A percentile compares a stretch with the other conserved stretches of the same genome.
Conservation (phyloP, 2,888 invertebrate genomes). For the Ophion costatus region DNA sequence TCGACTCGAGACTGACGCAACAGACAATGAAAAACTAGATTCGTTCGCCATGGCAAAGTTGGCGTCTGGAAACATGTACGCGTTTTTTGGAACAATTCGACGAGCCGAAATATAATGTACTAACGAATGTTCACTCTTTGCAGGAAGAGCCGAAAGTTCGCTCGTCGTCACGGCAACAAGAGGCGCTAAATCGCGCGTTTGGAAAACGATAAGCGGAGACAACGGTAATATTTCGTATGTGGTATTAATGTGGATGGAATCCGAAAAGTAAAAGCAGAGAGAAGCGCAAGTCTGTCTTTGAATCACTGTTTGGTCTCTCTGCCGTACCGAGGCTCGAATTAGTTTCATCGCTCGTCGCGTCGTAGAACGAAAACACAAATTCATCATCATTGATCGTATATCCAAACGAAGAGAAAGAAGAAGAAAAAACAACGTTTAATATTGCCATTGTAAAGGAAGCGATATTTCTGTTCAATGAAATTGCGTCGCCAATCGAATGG, state of each 20-base stretch:
- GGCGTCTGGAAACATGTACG: not conserved
- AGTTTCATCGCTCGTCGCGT: conserved; percentile 30
- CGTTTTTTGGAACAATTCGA: not conserved
- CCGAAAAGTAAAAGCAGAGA: conserved; percentile 36
- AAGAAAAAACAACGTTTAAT: conserved; percentile 19
- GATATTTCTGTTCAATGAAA: conserved; percentile 28
- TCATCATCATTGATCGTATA: conserved; percentile 18
- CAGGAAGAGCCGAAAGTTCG: conserved; percentile 80
- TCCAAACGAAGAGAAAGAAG: not conserved
- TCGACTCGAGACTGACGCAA: too few relatives aligned
- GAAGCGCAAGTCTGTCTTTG: conserved; percentile 58
- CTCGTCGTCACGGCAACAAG: conserved; percentile 80
- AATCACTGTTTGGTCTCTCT: conserved; percentile 49
- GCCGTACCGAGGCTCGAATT: conserved; percentile 50
- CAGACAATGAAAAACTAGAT: too few relatives aligned
- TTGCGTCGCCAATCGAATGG: conserved; percentile 23
- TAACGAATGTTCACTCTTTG: conserved; percentile 43
- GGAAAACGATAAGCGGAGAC: conserved; percentile 41
- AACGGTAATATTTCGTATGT: conserved; percentile 45
- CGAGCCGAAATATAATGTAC: not conserved
- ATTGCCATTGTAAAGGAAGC: conserved; percentile 27
- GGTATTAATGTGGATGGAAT: conserved; percentile 48
- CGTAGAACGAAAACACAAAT: not conserved
- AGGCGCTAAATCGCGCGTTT: conserved; percentile 75
- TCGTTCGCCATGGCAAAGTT: too few relatives aligned